phyloP scores from a whole-genome alignment of 2,888 invertebrate species.

The Linhomoeus sp. region DNA sequence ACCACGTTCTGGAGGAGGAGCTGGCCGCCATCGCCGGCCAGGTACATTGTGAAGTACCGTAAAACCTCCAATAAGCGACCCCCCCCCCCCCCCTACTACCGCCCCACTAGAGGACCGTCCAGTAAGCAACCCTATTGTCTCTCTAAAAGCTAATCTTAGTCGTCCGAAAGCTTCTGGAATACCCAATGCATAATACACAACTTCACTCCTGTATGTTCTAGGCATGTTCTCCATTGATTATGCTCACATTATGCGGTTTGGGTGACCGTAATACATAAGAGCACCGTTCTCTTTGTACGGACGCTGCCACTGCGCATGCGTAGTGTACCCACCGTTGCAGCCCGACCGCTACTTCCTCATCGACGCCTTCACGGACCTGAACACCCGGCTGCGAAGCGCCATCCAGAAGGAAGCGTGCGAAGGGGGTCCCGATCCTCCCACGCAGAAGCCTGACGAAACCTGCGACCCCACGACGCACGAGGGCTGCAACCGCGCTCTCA shows the following conservation, averaged over 20 bases:
- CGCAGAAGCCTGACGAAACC: slow-evolving; percentile 8
- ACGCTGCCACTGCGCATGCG: too few relatives aligned
- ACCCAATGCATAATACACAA: too few relatives aligned
- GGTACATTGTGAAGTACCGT: too few relatives aligned
- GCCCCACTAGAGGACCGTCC: background rate
- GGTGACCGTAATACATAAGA: too few relatives aligned
- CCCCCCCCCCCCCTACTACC: background rate
- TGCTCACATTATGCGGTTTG: too few relatives aligned
- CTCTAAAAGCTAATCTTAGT: too few relatives aligned
- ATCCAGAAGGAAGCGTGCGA: slow-evolving; percentile 27
- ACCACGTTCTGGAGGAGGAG: slow-evolving; percentile 24
- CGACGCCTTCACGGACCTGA: slow-evolving; percentile 25
- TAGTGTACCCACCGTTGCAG: too few relatives aligned
- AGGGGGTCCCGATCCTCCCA: slow-evolving; percentile 5
- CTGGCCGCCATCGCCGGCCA: slow-evolving; percentile 24
- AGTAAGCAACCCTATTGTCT: too few relatives aligned
- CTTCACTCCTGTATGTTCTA: too few relatives aligned
- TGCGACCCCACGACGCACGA: slow-evolving; percentile 21
- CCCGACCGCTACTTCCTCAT: slow-evolving; percentile 25
- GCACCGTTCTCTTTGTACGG: too few relatives aligned
- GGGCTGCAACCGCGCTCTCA: slow-evolving; percentile 21
- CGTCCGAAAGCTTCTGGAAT: too few relatives aligned
- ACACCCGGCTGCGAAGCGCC: slow-evolving; percentile 23
- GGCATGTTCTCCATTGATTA: too few relatives aligned
- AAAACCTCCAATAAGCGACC: background rate